phyloP scores from a whole-genome alignment of 2,797 vertebrate species.

The Triplophysa yarkandensis region DNA sequence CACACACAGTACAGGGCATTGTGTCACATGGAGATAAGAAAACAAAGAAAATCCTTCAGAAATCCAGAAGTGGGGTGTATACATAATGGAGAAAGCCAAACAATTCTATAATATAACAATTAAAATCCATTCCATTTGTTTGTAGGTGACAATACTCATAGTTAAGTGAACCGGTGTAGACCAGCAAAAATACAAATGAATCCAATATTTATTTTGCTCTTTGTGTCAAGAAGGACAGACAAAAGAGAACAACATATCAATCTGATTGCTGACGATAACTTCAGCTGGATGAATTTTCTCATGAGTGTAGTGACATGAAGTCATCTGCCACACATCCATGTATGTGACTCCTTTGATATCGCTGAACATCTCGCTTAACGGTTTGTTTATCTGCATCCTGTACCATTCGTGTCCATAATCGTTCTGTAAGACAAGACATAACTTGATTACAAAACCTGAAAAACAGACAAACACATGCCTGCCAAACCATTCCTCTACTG shows the following conservation, averaged over 20 bases:
- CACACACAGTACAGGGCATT: too few species aligned
- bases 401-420: constrained; percentile 17
- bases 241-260: neutral
- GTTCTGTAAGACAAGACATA: neutral
- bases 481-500: too few species aligned
- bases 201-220: neutral
- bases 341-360: neutral
- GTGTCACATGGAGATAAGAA: too few species aligned
- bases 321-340: constrained; percentile 33
- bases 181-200: neutral
- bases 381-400: neutral
- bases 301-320: neutral
- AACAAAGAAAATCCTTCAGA: too few species aligned
- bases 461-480: too few species aligned
- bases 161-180: too few species aligned
- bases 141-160: too few species aligned
- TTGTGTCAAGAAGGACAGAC: neutral
- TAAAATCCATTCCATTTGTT: too few species aligned
- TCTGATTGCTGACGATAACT: constrained; percentile 7
- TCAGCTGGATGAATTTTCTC: neutral
- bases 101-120: too few species aligned
- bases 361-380: constrained; percentile 18
- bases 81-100: too few species aligned
- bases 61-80: too few species aligned
- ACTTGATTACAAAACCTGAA: too few species aligned